These are phyloP conservation scores for Larimichthys crocea DNA, from an alignment of 2,113 vertebrate genomes.

Conservation along the genomic window DNA sequence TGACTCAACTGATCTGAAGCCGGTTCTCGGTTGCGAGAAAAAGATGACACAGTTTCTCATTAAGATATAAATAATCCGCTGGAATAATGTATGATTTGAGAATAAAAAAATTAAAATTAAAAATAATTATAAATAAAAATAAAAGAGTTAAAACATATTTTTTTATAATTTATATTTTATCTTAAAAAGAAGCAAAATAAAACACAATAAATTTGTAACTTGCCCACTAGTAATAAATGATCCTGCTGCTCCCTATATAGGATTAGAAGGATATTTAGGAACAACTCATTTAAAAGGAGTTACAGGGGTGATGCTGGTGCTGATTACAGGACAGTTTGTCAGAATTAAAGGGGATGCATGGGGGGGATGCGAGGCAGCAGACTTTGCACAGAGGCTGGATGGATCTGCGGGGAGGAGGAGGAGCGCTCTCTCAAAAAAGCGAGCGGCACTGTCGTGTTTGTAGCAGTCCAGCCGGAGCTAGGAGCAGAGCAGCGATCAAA, in stretches of 20 bases:
- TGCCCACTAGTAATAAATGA: not conserved
- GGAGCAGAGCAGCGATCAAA: conserved; percentile 44
- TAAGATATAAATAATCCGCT: not conserved
- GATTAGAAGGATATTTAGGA: not conserved
- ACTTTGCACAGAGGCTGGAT: conserved; percentile 22
- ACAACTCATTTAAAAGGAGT: conserved; percentile 18
- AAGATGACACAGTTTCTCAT: not conserved
- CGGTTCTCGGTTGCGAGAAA: not conserved
- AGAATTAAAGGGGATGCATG: conserved; percentile 47
- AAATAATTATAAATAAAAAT: not conserved
- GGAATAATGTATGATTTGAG: not conserved
- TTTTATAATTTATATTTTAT: not conserved
- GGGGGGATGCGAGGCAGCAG: conserved; percentile 42
- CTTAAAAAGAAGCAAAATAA: not conserved
- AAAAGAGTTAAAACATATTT: not conserved
- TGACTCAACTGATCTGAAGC: conserved; percentile 41
- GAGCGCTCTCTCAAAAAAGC: conserved; percentile 64
- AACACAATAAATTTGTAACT: not conserved
- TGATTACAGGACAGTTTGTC: conserved; percentile 65
- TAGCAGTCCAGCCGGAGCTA: conserved; percentile 55
- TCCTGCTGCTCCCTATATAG: not conserved
- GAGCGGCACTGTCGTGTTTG: conserved; percentile 41
- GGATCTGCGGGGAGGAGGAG: conserved; percentile 61
- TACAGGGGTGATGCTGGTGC: conserved; percentile 39
- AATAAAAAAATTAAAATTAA: not conserved